A percentile compares a stretch with the other conserved stretches of the same genome.
Conservation (phyloP, 1,140 invertebrate species). For the Drosophila arizonae region DNA sequence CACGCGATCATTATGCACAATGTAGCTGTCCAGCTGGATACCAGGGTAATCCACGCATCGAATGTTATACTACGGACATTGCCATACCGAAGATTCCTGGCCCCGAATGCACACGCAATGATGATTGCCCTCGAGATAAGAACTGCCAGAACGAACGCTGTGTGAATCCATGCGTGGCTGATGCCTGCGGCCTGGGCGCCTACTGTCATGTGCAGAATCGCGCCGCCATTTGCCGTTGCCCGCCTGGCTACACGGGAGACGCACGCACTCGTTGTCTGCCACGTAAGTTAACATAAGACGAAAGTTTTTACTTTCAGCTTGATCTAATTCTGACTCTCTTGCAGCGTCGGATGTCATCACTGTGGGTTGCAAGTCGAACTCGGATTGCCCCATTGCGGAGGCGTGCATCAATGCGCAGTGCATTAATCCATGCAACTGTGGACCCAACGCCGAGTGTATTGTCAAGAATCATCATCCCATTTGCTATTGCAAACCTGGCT, state of each 20-base stretch:
- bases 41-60: constrained; percentile 91
- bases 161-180: constrained; percentile 89
- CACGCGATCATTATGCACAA: constrained; percentile 88
- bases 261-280: constrained; percentile 88
- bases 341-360: constrained; percentile 84
- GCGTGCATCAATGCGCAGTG: constrained; percentile 91
- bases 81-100: constrained; percentile 82
- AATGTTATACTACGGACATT: constrained; percentile 86
- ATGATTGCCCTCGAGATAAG: constrained; percentile 89
- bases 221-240: constrained; percentile 90
- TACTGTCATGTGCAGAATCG: constrained; percentile 91
- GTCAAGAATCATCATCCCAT: constrained; percentile 92
- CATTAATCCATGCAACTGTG: constrained; percentile 92
- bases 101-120: constrained; percentile 89
- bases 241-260: constrained; percentile 89
- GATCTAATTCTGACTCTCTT: constrained; percentile 1
- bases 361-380: constrained; percentile 89
- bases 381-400: constrained; percentile 90
- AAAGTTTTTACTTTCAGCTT: too few relatives aligned
- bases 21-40: constrained; percentile 92
- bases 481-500: constrained; percentile 90
- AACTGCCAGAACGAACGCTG: constrained; percentile 90
- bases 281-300: constrained; percentile 85
- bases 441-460: constrained; percentile 90
- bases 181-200: constrained; percentile 89